Evolutionary conservation across 2,888 invertebrate genomes (phyloP).

Genomic region (Terebella lapidaria): DNA sequence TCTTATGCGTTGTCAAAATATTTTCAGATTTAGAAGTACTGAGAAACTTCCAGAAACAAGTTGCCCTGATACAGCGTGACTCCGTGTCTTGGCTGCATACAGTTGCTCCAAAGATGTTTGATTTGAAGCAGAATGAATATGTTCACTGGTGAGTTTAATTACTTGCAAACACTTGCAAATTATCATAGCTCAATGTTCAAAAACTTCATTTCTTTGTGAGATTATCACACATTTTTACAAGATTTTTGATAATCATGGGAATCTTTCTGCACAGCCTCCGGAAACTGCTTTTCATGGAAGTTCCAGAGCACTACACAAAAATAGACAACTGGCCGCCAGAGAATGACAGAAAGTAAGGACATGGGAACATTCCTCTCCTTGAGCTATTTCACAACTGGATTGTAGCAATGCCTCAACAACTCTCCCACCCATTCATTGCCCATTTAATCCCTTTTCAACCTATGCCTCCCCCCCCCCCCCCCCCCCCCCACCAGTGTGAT

Average conservation of each 20-base stretch:
- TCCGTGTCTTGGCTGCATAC: slow-evolving; percentile 85
- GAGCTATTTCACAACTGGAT: too few relatives aligned
- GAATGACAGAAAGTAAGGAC: slow-evolving; percentile 64
- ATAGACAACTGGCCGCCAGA: slow-evolving; percentile 80
- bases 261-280: slow-evolving; percentile 54
- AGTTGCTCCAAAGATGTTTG: slow-evolving; percentile 69
- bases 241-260: too few relatives aligned
- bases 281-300: slow-evolving; percentile 53
- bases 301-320: slow-evolving; percentile 46
- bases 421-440: not conserved
- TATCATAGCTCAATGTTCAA: too few relatives aligned
- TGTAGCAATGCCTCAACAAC: not conserved
- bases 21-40: slow-evolving; percentile 46
- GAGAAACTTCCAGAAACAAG: slow-evolving; percentile 55
- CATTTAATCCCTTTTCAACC: not conserved
- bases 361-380: too few relatives aligned
- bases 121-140: slow-evolving; percentile 69
- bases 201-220: too few relatives aligned
- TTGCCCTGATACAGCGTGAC: slow-evolving; percentile 71
- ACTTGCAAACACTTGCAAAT: too few relatives aligned
- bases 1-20: not conserved
- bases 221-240: too few relatives aligned
- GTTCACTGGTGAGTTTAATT: slow-evolving; percentile 59
- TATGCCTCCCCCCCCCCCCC: not conserved
- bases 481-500: slow-evolving; percentile 29